These are phyloP conservation scores for Myodes glareolus DNA, from an alignment of 2,113 vertebrate species.

Conservation along the genomic window DNA sequence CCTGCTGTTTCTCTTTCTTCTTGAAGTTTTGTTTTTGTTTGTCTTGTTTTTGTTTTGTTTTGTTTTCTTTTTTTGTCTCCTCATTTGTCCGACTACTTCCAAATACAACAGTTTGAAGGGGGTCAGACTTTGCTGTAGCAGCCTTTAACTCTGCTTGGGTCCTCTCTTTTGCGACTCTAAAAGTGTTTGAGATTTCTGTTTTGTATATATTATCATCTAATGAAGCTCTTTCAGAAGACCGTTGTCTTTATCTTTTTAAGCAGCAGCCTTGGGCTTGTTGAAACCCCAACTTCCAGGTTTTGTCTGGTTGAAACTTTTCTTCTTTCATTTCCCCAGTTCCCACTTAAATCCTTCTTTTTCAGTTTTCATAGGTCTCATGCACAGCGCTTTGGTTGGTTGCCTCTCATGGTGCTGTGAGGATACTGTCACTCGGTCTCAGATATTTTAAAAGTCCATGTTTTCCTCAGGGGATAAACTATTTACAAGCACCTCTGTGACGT, in stretches of 20 bases:
- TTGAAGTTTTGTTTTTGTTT: too few relatives aligned
- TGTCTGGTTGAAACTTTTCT: background rate
- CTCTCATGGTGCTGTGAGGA: background rate
- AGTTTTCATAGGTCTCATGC: background rate
- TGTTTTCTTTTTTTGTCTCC: background rate
- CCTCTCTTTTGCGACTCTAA: background rate
- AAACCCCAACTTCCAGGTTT: background rate
- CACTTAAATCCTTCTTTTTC: background rate
- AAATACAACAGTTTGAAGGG: background rate
- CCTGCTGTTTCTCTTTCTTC: background rate
- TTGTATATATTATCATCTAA: background rate
- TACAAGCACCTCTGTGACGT: background rate
- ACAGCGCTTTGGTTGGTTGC: background rate
- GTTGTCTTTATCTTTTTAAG: background rate
- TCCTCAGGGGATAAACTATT: background rate
- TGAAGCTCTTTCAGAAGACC: conserved; percentile 11
- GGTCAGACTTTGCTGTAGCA: background rate
- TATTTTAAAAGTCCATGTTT: conserved; percentile 1
- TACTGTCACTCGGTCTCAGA: background rate
- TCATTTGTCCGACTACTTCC: background rate
- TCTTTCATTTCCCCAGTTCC: background rate
- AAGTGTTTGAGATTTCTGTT: background rate
- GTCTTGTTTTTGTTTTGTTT: too few relatives aligned
- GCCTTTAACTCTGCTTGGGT: background rate
- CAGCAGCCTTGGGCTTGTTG: background rate